Conservation (phyloP, 2,888 invertebrate genomes). For the Teleiodes luculella region DNA sequence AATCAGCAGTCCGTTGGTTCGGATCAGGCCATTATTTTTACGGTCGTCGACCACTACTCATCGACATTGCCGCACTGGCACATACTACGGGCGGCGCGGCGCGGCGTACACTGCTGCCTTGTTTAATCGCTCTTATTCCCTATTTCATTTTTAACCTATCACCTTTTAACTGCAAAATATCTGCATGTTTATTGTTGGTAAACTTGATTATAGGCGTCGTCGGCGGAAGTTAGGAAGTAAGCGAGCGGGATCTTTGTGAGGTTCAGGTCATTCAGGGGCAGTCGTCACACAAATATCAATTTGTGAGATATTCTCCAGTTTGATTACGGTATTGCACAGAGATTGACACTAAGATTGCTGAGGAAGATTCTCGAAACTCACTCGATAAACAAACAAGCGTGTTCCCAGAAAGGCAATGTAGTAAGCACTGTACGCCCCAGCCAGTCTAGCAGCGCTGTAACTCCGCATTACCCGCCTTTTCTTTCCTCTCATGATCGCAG, state of each 20-base stretch:
- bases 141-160: background rate
- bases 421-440: background rate
- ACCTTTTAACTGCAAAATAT: no score
- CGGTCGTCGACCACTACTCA: slow-evolving; percentile 63
- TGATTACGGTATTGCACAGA: background rate
- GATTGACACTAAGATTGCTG: background rate
- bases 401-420: background rate
- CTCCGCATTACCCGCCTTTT: background rate
- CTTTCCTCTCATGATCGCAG: background rate
- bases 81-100: slow-evolving; percentile 16
- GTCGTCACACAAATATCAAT: no score
- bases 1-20: slow-evolving; percentile 28
- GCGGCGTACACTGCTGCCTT: slow-evolving; percentile 23
- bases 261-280: no score
- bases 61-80: slow-evolving; percentile 37
- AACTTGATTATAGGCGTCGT: background rate
- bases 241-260: no score
- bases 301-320: no score
- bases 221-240: no score
- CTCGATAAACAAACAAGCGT: background rate
- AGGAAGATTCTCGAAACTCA: background rate
- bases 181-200: background rate
- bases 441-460: background rate
- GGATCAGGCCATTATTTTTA: slow-evolving; percentile 66
- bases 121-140: background rate